Conservation (phyloP, 2,113 vertebrate species). For the Sylvietta virens region DNA sequence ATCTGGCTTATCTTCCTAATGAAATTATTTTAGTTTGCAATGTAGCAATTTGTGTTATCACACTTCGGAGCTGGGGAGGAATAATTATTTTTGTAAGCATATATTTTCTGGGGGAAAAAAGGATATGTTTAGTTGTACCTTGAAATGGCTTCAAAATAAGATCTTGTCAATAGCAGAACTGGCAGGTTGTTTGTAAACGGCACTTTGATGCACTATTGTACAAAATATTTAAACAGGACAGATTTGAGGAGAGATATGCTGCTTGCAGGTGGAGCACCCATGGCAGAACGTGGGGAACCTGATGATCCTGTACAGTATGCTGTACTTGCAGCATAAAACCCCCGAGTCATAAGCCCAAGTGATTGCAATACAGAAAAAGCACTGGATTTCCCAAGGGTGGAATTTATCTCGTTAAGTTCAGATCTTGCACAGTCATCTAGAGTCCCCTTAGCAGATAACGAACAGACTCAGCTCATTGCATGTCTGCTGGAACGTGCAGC, state of each 20-base stretch:
- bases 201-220: neutral
- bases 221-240: neutral
- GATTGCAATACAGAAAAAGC: neutral
- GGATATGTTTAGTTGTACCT: neutral
- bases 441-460: neutral
- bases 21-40: neutral
- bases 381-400: neutral
- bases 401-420: neutral
- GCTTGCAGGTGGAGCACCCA: neutral
- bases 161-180: neutral
- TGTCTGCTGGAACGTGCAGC: neutral
- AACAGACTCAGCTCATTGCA: neutral
- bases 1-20: neutral
- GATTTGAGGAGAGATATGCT: neutral
- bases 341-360: fast-evolving
- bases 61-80: neutral
- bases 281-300: fast-evolving
- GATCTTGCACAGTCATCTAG: neutral
- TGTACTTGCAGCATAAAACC: neutral
- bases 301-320: fast-evolving
- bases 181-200: neutral
- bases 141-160: neutral
- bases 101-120: neutral
- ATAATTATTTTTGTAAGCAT: neutral
- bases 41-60: neutral